Evolutionary conservation across 2,797 vertebrate genomes (phyloP).

Genomic region (Tauraco hartlaubi): DNA sequence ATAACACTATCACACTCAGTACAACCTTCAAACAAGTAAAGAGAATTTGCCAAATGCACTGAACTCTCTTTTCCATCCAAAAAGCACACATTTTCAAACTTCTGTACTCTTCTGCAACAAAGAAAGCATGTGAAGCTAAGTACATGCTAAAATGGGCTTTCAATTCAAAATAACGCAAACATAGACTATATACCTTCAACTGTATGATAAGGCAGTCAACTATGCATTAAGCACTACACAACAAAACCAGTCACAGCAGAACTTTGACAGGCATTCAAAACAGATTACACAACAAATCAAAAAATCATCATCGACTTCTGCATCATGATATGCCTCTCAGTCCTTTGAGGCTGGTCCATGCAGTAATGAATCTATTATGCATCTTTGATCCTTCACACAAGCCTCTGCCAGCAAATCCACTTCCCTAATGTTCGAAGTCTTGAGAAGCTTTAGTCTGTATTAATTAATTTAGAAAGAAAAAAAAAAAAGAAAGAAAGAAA

Average conservation of each 20-base stretch:
- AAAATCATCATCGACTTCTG: neutral
- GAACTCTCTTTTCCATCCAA: neutral
- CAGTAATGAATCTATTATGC: neutral
- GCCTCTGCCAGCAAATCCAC: slow-evolving; percentile 1
- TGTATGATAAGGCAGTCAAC: neutral
- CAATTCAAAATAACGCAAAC: neutral
- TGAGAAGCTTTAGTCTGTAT: slow-evolving; percentile 17
- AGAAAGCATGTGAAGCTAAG: neutral
- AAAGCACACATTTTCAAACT: neutral
- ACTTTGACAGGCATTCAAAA: neutral
- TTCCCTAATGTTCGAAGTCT: neutral
- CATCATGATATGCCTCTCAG: neutral
- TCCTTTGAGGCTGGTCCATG: neutral
- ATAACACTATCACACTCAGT: neutral
- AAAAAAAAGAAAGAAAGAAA: neutral
- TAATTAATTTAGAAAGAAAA: neutral
- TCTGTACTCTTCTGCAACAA: neutral
- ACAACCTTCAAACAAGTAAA: neutral
- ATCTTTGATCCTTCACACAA: neutral
- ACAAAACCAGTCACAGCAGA: neutral
- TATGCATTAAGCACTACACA: neutral
- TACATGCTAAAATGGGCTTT: neutral
- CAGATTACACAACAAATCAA: neutral
- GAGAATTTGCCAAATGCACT: neutral
- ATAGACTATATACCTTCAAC: neutral